A percentile compares a stretch with the other conserved stretches of the same genome.
Conservation (phyloP, 2,113 vertebrate species). For the Ictidomys tridecemlineatus region DNA sequence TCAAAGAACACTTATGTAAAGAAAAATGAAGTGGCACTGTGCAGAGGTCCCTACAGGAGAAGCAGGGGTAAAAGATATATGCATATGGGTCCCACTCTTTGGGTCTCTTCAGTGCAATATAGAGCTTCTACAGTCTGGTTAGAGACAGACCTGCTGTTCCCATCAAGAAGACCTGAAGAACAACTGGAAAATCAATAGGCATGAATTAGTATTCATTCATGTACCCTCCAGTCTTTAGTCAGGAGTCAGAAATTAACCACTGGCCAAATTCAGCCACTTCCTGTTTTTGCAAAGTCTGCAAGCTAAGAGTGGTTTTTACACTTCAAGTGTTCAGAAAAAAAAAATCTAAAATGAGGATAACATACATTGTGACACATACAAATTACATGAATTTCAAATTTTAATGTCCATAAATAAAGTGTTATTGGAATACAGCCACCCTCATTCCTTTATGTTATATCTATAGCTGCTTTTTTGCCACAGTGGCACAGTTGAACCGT, state of each 20-base stretch:
- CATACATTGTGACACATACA: background rate
- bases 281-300: background rate
- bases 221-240: background rate
- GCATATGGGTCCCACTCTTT: background rate
- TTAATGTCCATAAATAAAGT: background rate
- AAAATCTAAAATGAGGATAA: background rate
- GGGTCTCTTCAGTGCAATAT: background rate
- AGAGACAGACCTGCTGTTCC: background rate
- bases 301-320: background rate
- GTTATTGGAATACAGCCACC: background rate
- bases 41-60: background rate
- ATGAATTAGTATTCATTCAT: background rate
- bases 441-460: background rate
- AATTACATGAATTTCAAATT: constrained; percentile 21
- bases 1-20: background rate
- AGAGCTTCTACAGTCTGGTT: background rate
- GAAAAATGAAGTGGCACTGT: background rate
- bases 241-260: background rate
- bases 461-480: background rate
- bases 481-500: rapidly evolving
- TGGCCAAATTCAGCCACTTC: background rate
- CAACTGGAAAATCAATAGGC: background rate
- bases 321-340: background rate
- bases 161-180: background rate
- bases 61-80: background rate